A percentile compares a stretch with the other conserved stretches of the same genome.
phyloP scores from a whole-genome alignment of 2,797 vertebrate species.

The Poeciliopsis turneri region DNA sequence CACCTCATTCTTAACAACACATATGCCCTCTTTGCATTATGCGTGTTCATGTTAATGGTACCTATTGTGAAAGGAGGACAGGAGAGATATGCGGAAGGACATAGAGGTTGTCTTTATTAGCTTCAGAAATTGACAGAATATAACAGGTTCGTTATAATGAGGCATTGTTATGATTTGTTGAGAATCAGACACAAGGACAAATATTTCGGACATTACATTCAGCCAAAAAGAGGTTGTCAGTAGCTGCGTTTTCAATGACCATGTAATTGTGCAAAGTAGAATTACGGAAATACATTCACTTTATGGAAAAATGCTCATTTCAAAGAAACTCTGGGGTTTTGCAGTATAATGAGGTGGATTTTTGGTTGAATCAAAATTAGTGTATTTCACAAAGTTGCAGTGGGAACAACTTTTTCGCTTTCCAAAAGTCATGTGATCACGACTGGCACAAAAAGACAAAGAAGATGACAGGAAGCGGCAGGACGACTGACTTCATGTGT shows the following conservation, averaged over 20 bases:
- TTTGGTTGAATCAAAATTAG: no score
- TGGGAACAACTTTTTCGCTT: no score
- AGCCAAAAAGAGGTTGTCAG: background rate
- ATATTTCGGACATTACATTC: constrained; percentile 2
- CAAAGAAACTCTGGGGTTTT: no score
- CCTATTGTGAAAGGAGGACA: constrained; percentile 22
- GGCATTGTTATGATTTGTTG: background rate
- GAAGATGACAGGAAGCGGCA: no score
- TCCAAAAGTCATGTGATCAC: no score
- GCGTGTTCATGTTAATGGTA: constrained; percentile 33
- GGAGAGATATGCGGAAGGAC: constrained; percentile 16
- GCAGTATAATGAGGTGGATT: no score
- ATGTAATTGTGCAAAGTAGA: no score
- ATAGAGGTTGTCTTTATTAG: background rate
- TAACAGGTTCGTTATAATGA: background rate
- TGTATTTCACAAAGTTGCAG: no score
- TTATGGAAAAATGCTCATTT: no score
- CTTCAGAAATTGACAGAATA: background rate
- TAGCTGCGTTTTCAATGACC: background rate
- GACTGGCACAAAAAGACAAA: no score
- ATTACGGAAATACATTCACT: no score
- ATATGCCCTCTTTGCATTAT: constrained; percentile 19
- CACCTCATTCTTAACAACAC: constrained; percentile 49
- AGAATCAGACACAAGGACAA: constrained; percentile 3
- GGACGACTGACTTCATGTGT: no score